Conservation (phyloP, 2,797 vertebrate genomes). For the Sternotherus odoratus region DNA sequence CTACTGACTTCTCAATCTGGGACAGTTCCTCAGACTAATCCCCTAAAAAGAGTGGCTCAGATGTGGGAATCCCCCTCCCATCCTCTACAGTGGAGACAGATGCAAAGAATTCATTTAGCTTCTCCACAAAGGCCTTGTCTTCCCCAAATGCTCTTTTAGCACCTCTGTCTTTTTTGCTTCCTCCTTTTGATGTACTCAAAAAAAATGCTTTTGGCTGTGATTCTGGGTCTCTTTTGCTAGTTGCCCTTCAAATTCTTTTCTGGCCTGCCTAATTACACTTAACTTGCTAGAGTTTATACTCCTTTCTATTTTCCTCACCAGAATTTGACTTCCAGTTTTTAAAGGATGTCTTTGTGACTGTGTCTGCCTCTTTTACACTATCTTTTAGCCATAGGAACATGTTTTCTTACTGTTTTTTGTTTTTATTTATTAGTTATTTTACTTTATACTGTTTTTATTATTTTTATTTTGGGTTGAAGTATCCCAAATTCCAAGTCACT, state of each 20-base stretch:
- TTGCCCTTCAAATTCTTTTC: neutral
- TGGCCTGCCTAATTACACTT: neutral
- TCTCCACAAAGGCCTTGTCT: too few species aligned
- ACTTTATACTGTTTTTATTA: neutral
- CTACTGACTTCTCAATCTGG: neutral
- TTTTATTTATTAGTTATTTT: neutral
- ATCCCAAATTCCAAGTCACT: neutral
- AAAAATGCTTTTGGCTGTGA: neutral
- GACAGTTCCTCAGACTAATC: neutral
- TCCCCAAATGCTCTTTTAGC: neutral
- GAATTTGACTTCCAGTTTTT: too few species aligned
- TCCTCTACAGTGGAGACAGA: too few species aligned
- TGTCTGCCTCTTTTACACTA: too few species aligned
- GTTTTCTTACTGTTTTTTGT: neutral
- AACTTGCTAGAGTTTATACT: too few species aligned
- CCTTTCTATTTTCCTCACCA: too few species aligned
- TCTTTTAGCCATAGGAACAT: too few species aligned
- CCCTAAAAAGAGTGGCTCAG: too few species aligned
- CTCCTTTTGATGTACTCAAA: neutral
- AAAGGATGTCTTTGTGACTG: too few species aligned
- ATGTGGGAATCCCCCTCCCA: too few species aligned
- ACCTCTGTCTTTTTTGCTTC: neutral
- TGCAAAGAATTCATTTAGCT: too few species aligned
- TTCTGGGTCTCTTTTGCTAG: neutral
- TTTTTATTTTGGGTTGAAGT: neutral